Evolutionary conservation across 35 echinoderm and acorn worm species (phyloP), one percentile per base, ranked within the genome.

Genomic region (Strongylocentrotus purpuratus): DNA sequence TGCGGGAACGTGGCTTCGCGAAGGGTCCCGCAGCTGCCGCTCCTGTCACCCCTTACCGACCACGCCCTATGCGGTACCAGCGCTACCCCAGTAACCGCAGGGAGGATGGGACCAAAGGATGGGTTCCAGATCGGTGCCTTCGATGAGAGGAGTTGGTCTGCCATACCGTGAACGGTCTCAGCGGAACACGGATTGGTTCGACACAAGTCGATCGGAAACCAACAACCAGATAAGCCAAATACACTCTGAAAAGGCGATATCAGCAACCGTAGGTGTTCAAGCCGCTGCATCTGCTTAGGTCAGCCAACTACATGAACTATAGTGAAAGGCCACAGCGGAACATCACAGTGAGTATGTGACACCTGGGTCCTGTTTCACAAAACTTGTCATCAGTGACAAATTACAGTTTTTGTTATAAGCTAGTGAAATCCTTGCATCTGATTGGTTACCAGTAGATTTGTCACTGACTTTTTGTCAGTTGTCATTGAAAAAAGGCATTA

Each of bases 1-100:
- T 93, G 46, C 45, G 91, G 48, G 91, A 93, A 58, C 91, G 91
- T n/a, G 91, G 91, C n/a, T 93, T 93, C 48, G 91, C 91, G 9
- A 93, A 93, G 91, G 91, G 91, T 20, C 91, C 91, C 20, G 91
- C 91, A 5, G 91, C 91, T 58, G 33, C 32, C 5, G 87, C 33
- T 20, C 87, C 87, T 0, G 87, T 89, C 87, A 47, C 9, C 1
- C 91, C 91, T 25, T 47, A 58, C 46, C 46, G 46, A 15, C 91
- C 46, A 13, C 31, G 20, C 13, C 91, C 46, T 10, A 47, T 5
- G 31, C 91, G 91, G 14, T 50, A 48, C 91, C 46, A 93, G 9
- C 31, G 33, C 5, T 93, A 93, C 91, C 28, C 91, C 45, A 45
- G 45, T 45, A 45, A 6, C 4, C 87, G 33, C 87, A 41, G 1